Evolutionary conservation across 2,113 vertebrate species (phyloP), one percentile per base, ranked within the genome.

Genomic region (Sphaerodactylus townsendi): DNA sequence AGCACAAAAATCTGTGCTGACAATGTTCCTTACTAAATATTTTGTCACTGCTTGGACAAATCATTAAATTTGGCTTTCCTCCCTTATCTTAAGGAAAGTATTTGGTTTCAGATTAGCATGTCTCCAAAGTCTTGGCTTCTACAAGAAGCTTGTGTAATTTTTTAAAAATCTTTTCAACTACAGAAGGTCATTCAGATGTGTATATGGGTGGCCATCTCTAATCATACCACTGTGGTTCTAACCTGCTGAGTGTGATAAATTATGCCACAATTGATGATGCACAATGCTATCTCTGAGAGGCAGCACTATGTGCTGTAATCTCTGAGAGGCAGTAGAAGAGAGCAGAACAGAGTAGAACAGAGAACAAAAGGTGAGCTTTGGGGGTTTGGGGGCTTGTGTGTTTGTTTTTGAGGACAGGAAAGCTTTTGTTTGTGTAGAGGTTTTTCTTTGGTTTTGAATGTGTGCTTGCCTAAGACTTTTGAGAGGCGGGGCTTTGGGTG

Each of bases 1-100:
- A 87, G 84, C 53, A 75, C n/a, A 88, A 41, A 10, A 28, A 70
- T 82, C 5, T 35, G 5, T 56, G 25, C 28, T 73, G n/a, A 46
- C 28, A 62, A 3, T 89, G 92, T 82, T 69, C 37, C 5, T 4
- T 75, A 46, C 23, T 85, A 19, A 39, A 21, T 23, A 25, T 83
- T 90, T 89, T 30, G 30, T 39, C 69, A 65, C 35, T 62, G 85
- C 69, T 76, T 39, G 80, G 53, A 81, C 87, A 46, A 56, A 25
- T 79, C 1, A 64, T 90, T 86, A 68, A 76, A 73, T 37, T 35
- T 78, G 19, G 59, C 59, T 44, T 70, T 62, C n/a, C n/a, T 4
- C 10, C 30, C 21, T 65, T 56, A 5, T 69, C 48, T 70, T 69
- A 30, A 77, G 11, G 77, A 59, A 69, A 68, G 23, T 69, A 56